A percentile compares a stretch with the other conserved stretches of the same genome.
Evolutionary conservation across 2,113 vertebrate species (phyloP).

Genomic region (Pontoporia blainvillei): DNA sequence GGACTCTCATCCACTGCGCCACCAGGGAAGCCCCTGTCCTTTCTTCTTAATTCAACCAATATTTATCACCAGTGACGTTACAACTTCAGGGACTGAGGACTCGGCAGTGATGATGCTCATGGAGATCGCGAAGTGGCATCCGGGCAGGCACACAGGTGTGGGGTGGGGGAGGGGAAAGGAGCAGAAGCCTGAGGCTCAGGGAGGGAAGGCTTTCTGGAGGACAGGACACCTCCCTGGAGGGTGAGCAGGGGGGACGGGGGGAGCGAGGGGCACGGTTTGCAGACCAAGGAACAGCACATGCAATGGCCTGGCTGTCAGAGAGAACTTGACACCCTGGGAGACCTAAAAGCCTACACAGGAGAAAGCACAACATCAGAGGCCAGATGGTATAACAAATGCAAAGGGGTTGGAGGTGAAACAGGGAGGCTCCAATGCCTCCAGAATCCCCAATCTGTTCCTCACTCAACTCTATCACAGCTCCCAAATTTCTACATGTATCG

Average conservation of each 20-base stretch:
- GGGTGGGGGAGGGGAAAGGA: neutral
- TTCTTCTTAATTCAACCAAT: neutral
- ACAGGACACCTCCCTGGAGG: neutral
- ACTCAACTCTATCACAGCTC: neutral
- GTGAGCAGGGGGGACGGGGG: neutral
- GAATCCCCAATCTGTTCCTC: neutral
- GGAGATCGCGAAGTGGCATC: no score
- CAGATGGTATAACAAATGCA: neutral
- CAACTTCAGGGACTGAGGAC: neutral
- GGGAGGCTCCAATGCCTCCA: neutral
- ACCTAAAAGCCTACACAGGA: neutral
- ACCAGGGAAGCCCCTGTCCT: neutral
- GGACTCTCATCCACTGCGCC: no score
- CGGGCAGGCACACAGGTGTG: neutral
- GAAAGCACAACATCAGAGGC: neutral
- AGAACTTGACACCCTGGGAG: neutral
- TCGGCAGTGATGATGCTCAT: neutral
- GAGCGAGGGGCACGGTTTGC: neutral
- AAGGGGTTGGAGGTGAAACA: neutral
- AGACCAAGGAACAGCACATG: neutral
- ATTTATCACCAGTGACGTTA: neutral
- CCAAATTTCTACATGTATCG: neutral
- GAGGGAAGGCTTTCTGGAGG: neutral
- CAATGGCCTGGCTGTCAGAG: neutral
- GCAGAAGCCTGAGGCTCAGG: neutral